Percentiles rank a stretch among this genome's conserved stretches.
These are phyloP conservation scores for Drosophila ficusphila DNA, from an alignment of 1,140 invertebrate species.

Conservation along the genomic window DNA sequence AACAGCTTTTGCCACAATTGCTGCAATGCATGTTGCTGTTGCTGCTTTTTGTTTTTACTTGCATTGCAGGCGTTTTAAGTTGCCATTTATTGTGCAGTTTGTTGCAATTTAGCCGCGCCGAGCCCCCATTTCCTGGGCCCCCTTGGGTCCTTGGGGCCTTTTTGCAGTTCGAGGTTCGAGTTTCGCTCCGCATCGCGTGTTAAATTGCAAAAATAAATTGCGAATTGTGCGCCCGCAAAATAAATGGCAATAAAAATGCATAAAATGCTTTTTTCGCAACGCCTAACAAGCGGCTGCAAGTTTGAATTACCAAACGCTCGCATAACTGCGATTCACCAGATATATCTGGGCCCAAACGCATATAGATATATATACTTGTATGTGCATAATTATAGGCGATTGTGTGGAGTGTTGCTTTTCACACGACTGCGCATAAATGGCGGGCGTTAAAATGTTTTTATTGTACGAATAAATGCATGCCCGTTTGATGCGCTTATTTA, in stretches of 20 bases:
- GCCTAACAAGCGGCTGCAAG: constrained; percentile 55
- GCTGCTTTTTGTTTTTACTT: constrained; percentile 43
- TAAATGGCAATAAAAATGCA: constrained; percentile 79
- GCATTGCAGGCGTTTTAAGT: constrained; percentile 66
- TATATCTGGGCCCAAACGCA: constrained; percentile 5
- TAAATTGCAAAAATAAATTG: constrained; percentile 82
- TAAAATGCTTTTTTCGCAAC: constrained; percentile 77
- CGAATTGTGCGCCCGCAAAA: constrained; percentile 62
- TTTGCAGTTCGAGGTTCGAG: neutral
- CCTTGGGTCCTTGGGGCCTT: constrained; percentile 11
- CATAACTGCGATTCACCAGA: constrained; percentile 22
- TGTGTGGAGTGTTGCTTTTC: constrained; percentile 61
- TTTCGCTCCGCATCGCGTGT: constrained; percentile 56
- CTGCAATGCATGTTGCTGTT: constrained; percentile 36
- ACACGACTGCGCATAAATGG: constrained; percentile 54
- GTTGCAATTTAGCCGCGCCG: constrained; percentile 68
- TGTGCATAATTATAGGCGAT: constrained; percentile 52
- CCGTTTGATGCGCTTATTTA: constrained; percentile 32
- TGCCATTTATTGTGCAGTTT: constrained; percentile 81
- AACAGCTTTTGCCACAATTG: constrained; percentile 50
- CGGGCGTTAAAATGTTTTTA: constrained; percentile 49
- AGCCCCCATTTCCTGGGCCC: constrained; percentile 28
- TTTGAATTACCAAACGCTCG: constrained; percentile 68
- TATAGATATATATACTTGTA: neutral
- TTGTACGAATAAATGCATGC: constrained; percentile 31